Percentiles rank a stretch among this genome's conserved stretches.
phyloP scores from a whole-genome alignment of 1,140 invertebrate species.

The Neoseiulus cucumeris region DNA sequence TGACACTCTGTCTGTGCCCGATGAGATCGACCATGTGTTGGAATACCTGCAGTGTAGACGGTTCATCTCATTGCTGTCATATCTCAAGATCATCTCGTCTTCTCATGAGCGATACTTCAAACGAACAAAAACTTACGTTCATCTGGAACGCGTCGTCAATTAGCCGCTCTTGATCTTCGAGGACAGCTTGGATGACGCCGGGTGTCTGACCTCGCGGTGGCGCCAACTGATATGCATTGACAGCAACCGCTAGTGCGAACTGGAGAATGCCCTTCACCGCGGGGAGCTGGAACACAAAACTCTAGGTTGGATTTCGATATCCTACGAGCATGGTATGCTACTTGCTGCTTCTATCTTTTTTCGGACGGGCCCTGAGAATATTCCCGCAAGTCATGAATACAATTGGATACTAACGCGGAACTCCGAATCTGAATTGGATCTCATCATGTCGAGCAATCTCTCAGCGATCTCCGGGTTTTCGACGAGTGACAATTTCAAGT shows the following conservation, averaged over 20 bases:
- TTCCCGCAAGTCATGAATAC: too few species aligned
- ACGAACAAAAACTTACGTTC: too few species aligned
- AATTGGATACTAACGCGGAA: too few species aligned
- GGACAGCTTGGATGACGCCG: too few species aligned
- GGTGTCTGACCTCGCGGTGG: background rate
- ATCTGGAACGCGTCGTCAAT: too few species aligned
- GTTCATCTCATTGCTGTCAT: background rate
- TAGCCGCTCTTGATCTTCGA: too few species aligned
- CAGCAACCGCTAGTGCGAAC: background rate
- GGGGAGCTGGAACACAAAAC: background rate
- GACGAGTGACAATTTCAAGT: background rate
- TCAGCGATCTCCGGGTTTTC: background rate
- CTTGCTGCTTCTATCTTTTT: too few species aligned
- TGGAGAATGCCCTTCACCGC: background rate
- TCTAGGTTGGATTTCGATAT: too few species aligned
- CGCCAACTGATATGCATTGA: background rate
- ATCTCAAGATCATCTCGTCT: too few species aligned
- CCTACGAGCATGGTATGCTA: too few species aligned
- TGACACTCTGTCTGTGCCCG: background rate
- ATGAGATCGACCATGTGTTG: constrained; percentile 4
- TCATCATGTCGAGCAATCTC: background rate
- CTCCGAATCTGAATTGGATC: too few species aligned
- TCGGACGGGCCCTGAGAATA: too few species aligned
- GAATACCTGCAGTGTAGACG: background rate
- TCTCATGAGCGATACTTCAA: background rate